phyloP scores from a whole-genome alignment of 2,113 vertebrate genomes.

The Salvelinus alpinus region DNA sequence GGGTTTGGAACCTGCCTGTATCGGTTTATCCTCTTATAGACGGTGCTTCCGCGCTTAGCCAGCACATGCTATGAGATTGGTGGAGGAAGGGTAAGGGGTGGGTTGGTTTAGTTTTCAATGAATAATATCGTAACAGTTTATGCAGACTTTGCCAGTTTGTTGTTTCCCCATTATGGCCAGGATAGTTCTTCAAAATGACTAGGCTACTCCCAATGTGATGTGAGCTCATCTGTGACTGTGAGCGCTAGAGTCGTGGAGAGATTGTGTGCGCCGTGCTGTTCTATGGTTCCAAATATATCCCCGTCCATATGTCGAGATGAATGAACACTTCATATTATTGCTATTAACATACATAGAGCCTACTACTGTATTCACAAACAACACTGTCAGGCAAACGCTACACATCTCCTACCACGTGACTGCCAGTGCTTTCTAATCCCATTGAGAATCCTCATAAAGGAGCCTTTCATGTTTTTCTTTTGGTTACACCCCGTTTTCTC shows the following conservation, averaged over 20 bases:
- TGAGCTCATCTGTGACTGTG: too few species aligned
- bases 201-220: too few species aligned
- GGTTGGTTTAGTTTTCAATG: slow-evolving; percentile 28
- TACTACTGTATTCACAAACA: slow-evolving; percentile 26
- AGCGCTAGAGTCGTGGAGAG: slow-evolving; percentile 8
- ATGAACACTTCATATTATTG: slow-evolving; percentile 33
- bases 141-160: not conserved
- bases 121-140: slow-evolving; percentile 8
- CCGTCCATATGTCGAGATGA: slow-evolving; percentile 39
- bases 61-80: slow-evolving; percentile 53
- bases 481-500: slow-evolving; percentile 39
- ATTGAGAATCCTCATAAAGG: slow-evolving; percentile 58
- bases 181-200: not conserved
- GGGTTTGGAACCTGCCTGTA: slow-evolving; percentile 54
- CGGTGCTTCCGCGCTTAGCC: slow-evolving; percentile 60
- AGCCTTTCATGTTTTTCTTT: slow-evolving; percentile 54
- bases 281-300: slow-evolving; percentile 20
- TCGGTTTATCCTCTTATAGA: slow-evolving; percentile 72
- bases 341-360: slow-evolving; percentile 15
- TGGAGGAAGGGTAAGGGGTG: slow-evolving; percentile 21
- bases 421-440: slow-evolving; percentile 62
- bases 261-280: slow-evolving; percentile 30
- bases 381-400: slow-evolving; percentile 54
- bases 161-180: too few species aligned
- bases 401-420: slow-evolving; percentile 70